Evolutionary conservation across 2,797 vertebrate species (phyloP), one percentile per base, ranked within the genome.

Genomic region (Mus spretus): DNA sequence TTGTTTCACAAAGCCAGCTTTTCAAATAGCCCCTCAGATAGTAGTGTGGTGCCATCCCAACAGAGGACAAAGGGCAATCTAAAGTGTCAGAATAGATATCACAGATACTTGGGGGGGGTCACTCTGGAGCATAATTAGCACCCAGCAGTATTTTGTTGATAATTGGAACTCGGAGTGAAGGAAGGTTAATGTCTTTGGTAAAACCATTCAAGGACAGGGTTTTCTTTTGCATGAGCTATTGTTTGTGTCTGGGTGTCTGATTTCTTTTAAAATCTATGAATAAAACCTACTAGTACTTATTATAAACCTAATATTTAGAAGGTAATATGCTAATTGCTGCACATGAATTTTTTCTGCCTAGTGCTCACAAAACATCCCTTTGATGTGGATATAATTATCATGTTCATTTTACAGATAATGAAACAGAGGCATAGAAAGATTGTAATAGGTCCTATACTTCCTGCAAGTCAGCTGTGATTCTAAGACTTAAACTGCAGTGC

Each of bases 181-280:
- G 12, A 34, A 37, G 50, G n/a, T 67, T 74, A 93, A 89, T 70
- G 26, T 28, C 70, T 65, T 93, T 47, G 77, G 67, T 93, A 65
- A 85, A 24, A 55, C 37, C 55, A 14, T 78, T 61, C 65, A 44
- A 72, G 75, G 80, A 67, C 79, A n/a, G 20, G 24, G 3, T 40
- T 40, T 40, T 44, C 95, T 77, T 34, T 92, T 79, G 10, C 31
- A 9, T 55, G 31, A 15, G 14, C 78, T 12, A 20, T 78, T 47
- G 31, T 79, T 90, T 63, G 63, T 26, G 44, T 89, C 78, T 57
- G 26, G 20, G 37, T n/a, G 7, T 81, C 55, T 94, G 82, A 12
- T 74, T 83, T 92, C 93, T 91, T 57, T 28, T 53, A 53, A 91
- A 61, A 72, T 74, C 34, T 70, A 79, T 67, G 53, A 90, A 55